A percentile compares a stretch with the other conserved stretches of the same genome.
Conservation (phyloP, 2,888 invertebrate genomes). For the Nemotelus nigrinus region DNA sequence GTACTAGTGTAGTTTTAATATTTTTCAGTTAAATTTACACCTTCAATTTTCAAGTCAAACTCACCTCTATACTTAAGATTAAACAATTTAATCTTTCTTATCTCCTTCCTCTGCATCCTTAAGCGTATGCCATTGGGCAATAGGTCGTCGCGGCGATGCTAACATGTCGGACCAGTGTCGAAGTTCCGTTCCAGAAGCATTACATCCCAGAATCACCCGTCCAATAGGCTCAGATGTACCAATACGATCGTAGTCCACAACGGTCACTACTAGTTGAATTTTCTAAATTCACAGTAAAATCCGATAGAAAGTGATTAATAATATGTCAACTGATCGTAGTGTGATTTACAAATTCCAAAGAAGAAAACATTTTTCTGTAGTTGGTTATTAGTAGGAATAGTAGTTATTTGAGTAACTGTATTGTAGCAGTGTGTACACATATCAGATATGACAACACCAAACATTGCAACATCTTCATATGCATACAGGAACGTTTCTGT, state of each 20-base stretch:
- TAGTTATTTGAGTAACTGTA: not conserved
- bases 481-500: conserved; percentile 26
- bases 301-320: conserved; percentile 23
- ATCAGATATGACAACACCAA: conserved; percentile 26
- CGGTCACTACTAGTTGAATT: conserved; percentile 98
- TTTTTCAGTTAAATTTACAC: too few species aligned
- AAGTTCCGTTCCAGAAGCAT: conserved; percentile 96
- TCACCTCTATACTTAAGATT: conserved; percentile 35
- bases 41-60: not conserved
- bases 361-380: not conserved
- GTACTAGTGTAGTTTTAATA: too few species aligned
- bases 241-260: conserved; percentile 99
- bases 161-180: conserved; percentile 99
- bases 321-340: not conserved
- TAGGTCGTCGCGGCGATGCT: conserved; percentile 98
- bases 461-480: conserved; percentile 33
- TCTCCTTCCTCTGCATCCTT: conserved; percentile 91
- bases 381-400: not conserved
- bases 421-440: conserved; percentile 8
- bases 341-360: not conserved
- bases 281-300: conserved; percentile 72
- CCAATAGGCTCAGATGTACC: conserved; percentile 99
- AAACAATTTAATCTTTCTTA: conserved; percentile 52
- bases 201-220: conserved; percentile 95
- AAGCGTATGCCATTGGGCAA: conserved; percentile 99